Evolutionary conservation across 1,140 invertebrate genomes (phyloP).

Genomic region (Neodiprion virginianus): DNA sequence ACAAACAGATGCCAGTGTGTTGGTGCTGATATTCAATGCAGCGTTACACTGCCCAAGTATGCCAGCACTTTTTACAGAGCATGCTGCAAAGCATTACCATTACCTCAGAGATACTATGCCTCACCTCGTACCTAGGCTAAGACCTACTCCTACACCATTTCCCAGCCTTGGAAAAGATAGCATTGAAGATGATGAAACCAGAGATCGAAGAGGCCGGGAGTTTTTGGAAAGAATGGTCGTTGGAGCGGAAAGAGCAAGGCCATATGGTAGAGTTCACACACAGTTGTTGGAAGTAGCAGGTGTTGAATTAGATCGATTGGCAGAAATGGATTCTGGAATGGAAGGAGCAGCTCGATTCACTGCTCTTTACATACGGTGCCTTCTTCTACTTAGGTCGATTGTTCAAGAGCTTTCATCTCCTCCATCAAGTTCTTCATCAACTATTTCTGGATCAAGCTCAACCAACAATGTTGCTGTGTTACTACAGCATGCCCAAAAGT

Average conservation of each 20-base stretch:
- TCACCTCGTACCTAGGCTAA: slow-evolving; percentile 85
- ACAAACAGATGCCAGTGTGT: slow-evolving; percentile 80
- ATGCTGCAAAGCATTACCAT: slow-evolving; percentile 90
- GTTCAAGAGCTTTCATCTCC: slow-evolving; percentile 50
- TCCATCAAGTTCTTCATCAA: slow-evolving; percentile 48
- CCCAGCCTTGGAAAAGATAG: slow-evolving; percentile 38
- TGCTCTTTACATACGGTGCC: slow-evolving; percentile 74
- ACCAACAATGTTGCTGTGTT: slow-evolving; percentile 68
- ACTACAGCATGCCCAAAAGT: slow-evolving; percentile 75
- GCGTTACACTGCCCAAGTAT: slow-evolving; percentile 90
- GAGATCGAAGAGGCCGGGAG: slow-evolving; percentile 57
- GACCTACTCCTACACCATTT: slow-evolving; percentile 65
- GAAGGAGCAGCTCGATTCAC: slow-evolving; percentile 87
- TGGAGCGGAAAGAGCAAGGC: slow-evolving; percentile 73
- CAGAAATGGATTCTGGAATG: slow-evolving; percentile 84
- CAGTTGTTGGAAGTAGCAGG: slow-evolving; percentile 76
- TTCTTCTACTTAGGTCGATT: slow-evolving; percentile 55
- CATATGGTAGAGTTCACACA: slow-evolving; percentile 66
- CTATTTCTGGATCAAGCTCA: slow-evolving; percentile 55
- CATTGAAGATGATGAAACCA: slow-evolving; percentile 47
- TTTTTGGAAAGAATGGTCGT: slow-evolving; percentile 77
- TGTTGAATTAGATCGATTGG: slow-evolving; percentile 74
- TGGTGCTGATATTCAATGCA: slow-evolving; percentile 95
- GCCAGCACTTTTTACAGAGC: slow-evolving; percentile 89
- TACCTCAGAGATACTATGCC: slow-evolving; percentile 95